Evolutionary conservation across 1,140 invertebrate species (phyloP), one percentile per base, ranked within the genome.

Genomic region (Linepithema humile): DNA sequence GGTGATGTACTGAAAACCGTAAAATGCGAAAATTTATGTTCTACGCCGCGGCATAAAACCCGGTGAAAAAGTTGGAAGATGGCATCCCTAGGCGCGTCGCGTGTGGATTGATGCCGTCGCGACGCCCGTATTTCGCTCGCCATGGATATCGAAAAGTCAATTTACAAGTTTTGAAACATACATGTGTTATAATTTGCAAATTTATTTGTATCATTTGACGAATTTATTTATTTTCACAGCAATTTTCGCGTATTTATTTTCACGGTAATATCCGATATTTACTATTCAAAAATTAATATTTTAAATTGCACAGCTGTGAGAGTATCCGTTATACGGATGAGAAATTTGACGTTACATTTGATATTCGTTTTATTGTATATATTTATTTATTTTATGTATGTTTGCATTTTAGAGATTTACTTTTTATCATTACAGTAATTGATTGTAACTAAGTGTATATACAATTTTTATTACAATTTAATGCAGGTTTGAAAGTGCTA

Each of bases 1-100:
- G 50, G 32, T 55, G 83, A 88, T 83, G 57, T 55, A 83, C 45
- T 72, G 75, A 87, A 84, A 88, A 87, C 35, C 82, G 78, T 88
- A 85, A 85, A 88, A 59, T 3, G 26, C 5, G 64, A 32, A 69
- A 75, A 82, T 87, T 85, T 85, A 82, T 75, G 38, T 59, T 48
- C 1, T 0, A 2, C 12, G 23, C 26, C 2, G n/a, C 6, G 20
- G 32, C 55, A 35, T 78, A 82, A 88, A 85, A 48, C 32, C 12
- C 17, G 32, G 15, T 23, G 55, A 64, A 55, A 83, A 64, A 53
- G 23, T 43, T 0, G 23, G 35, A 80, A 80, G 64, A 26, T 12
- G 15, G 59, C 43, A 48, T 75, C 40, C 12, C 59, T 35, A 7
- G 62, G 48, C 48, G 35, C 48, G 23, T 23, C 35, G 50, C 45